These are phyloP conservation scores for Lasioglossum morio DNA, from an alignment of 2,888 invertebrate genomes.

Conservation along the genomic window DNA sequence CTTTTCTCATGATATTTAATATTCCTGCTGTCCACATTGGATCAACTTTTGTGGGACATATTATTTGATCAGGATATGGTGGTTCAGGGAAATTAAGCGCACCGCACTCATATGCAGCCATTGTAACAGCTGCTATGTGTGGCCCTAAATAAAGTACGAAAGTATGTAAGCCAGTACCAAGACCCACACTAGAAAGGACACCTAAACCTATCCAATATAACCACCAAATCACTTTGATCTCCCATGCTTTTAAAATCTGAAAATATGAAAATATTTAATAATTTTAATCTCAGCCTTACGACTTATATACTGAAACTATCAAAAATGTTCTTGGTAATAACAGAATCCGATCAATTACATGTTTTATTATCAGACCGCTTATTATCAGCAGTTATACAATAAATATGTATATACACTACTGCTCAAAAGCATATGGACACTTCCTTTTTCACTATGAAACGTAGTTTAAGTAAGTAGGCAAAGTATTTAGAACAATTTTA, in stretches of 20 bases:
- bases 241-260: conserved; percentile 81
- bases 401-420: too few species aligned
- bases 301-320: background rate
- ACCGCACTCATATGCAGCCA: conserved; percentile 99
- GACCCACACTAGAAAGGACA: conserved; percentile 97
- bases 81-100: conserved; percentile 98
- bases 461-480: too few species aligned
- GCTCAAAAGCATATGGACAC: too few species aligned
- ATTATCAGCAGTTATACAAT: background rate
- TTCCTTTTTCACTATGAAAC: too few species aligned
- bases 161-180: conserved; percentile 99
- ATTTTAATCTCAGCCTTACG: background rate
- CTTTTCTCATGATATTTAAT: conserved; percentile 97
- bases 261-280: conserved; percentile 50
- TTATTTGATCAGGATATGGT: conserved; percentile 99
- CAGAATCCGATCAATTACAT: background rate
- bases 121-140: conserved; percentile 98
- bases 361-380: background rate
- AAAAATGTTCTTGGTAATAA: background rate
- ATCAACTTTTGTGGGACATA: conserved; percentile 93
- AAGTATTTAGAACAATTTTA: too few species aligned
- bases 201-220: conserved; percentile 97
- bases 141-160: conserved; percentile 99
- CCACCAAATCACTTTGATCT: conserved; percentile 88
- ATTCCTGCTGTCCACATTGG: conserved; percentile 90